A percentile compares a stretch with the other conserved stretches of the same genome.
Evolutionary conservation across 1,140 invertebrate species (phyloP).

Genomic region (Lasioglossum albipes): DNA sequence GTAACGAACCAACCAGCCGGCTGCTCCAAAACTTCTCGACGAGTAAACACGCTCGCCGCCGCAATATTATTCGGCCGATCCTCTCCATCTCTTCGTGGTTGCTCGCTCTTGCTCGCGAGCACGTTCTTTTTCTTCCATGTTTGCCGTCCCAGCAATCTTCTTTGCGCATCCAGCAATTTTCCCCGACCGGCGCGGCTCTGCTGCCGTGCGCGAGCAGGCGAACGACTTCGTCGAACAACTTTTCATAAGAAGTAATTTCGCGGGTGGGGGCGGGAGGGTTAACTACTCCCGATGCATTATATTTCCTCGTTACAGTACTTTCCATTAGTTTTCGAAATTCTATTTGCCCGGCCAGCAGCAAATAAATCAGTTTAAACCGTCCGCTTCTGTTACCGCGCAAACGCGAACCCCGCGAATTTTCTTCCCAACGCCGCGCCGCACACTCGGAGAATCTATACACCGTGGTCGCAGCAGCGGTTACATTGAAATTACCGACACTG

Average conservation of each 20-base stretch:
- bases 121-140: conserved; percentile 25
- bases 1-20: conserved; percentile 62
- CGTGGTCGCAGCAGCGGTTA: no score
- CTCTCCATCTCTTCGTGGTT: neutral
- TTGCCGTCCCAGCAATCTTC: conserved; percentile 63
- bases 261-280: conserved; percentile 33
- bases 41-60: conserved; percentile 64
- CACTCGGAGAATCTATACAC: no score
- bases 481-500: no score
- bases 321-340: conserved; percentile 31
- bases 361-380: conserved; percentile 27
- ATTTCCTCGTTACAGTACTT: conserved; percentile 43
- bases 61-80: conserved; percentile 64
- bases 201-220: neutral
- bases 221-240: conserved; percentile 60
- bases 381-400: neutral
- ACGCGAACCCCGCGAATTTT: no score
- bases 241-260: conserved; percentile 76
- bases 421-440: no score
- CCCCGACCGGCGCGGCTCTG: conserved; percentile 11
- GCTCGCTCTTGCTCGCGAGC: neutral
- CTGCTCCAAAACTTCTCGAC: conserved; percentile 64
- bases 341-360: neutral
- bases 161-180: conserved; percentile 70
- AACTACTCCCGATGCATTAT: conserved; percentile 58